These are phyloP conservation scores for Lycorma delicatula DNA, from an alignment of 1,140 invertebrate genomes.

Conservation along the genomic window DNA sequence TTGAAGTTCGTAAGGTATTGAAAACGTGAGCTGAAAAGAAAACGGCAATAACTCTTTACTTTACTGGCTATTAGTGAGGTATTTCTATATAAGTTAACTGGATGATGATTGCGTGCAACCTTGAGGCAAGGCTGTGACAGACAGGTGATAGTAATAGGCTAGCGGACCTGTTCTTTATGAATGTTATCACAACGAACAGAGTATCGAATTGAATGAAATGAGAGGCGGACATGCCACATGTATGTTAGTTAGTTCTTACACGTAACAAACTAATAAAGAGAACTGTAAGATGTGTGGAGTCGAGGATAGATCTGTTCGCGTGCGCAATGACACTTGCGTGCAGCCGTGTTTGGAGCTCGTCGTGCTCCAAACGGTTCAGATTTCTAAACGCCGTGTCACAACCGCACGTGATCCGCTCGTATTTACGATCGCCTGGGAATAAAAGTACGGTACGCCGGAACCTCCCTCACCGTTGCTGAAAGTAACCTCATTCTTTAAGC, in stretches of 20 bases:
- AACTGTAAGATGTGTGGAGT: background rate
- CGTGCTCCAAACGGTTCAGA: background rate
- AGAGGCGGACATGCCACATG: background rate
- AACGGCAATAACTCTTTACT: too few relatives aligned
- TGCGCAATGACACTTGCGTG: background rate
- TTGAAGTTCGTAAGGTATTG: too few relatives aligned
- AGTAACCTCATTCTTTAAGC: too few relatives aligned
- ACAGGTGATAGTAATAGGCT: background rate
- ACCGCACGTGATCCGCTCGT: background rate
- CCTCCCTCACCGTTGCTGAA: too few relatives aligned
- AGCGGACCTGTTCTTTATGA: background rate
- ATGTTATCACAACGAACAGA: too few relatives aligned
- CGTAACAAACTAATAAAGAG: background rate
- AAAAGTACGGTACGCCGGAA: too few relatives aligned
- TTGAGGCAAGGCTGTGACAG: conserved; percentile 3
- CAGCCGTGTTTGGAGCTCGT: background rate
- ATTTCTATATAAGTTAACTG: background rate
- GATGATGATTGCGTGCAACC: background rate
- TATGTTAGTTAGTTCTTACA: background rate
- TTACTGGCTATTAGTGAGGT: too few relatives aligned
- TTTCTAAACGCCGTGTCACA: conserved; percentile 3
- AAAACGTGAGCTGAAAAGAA: too few relatives aligned
- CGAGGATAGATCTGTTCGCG: background rate
- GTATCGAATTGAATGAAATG: too few relatives aligned
- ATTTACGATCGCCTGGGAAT: too few relatives aligned